A percentile compares a stretch with the other conserved stretches of the same genome.
Evolutionary conservation across 2,113 vertebrate species (phyloP).

Genomic region (Dipodomys stephensi): DNA sequence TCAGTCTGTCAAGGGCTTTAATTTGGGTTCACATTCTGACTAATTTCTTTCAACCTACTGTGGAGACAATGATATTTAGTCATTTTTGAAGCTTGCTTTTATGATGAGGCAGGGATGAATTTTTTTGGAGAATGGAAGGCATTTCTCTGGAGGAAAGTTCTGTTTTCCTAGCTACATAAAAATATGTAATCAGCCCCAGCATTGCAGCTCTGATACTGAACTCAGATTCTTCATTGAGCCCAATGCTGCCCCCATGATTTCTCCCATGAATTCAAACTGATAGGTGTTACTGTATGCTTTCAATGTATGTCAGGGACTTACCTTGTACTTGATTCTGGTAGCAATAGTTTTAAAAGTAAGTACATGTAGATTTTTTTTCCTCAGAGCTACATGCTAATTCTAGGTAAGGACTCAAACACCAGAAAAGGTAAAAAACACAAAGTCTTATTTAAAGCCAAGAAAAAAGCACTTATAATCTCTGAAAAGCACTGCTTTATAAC

Average conservation of each 20-base stretch:
- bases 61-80: background rate
- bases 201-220: background rate
- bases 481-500: background rate
- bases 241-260: fast-evolving
- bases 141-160: background rate
- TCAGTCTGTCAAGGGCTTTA: background rate
- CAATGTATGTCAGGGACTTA: no score
- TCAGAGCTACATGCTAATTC: background rate
- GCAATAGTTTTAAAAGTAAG: background rate
- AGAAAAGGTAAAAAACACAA: background rate
- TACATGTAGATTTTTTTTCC: background rate
- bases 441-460: background rate
- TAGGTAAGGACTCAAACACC: background rate
- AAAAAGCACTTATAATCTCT: background rate
- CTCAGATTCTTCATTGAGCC: fast-evolving
- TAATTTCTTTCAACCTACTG: background rate
- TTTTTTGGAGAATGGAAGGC: background rate
- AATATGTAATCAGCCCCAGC: no score
- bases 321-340: no score
- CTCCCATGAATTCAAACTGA: background rate
- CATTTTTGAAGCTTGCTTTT: background rate
- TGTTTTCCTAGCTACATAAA: background rate
- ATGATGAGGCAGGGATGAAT: background rate
- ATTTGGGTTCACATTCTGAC: background rate
- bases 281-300: background rate